Evolutionary conservation across 2,113 vertebrate genomes (phyloP), one percentile per base, ranked within the genome.

Genomic region (Labeo catla): DNA sequence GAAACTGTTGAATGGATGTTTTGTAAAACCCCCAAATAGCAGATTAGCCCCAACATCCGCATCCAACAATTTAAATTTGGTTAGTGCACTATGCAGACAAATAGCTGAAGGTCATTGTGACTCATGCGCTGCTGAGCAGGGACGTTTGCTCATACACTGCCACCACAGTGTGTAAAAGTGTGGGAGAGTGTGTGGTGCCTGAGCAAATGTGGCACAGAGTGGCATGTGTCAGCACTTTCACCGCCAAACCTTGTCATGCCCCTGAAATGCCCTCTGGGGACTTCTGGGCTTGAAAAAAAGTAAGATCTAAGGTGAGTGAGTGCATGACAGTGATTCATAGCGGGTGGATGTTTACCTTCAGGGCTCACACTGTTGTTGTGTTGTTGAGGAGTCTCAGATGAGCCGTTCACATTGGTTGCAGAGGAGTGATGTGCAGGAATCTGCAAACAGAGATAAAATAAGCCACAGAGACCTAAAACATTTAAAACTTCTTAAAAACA

Each of bases 391-490:
- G 84, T 91, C 84, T 87, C 92, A 45, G 89, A 61, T 0, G 93
- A 92, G 49, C 96, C 95, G 0, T 98, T 98, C 81, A 96, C 94
- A 85, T 96, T 97, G 85, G 96, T 93, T 15, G 93, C 93, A 16
- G 96, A 97, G 61, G 93, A 93, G 84, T 95, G 95, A 52, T 96
- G 95, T 54, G 92, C 74, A 83, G 87, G 84, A 89, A 77, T 57
- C 90, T 88, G 76, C 70, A 45, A 78, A 84, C 6, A 76, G 28
- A 85, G 54, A 61, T 1, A 15, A 21, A 15, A 15, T 59, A 6
- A 63, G 50, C 45, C 54, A 49, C 4, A 76, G 28, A 52, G 43
- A 19, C 7, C 36, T 8, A 11, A 11, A 47, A 73, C 39, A 74
- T 49, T 74, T n/a, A 39, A n/a, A 80, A 80, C 16, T n/a, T 4